Evolutionary conservation across 2,888 invertebrate genomes (phyloP).

Genomic region (Xestia xanthographa): DNA sequence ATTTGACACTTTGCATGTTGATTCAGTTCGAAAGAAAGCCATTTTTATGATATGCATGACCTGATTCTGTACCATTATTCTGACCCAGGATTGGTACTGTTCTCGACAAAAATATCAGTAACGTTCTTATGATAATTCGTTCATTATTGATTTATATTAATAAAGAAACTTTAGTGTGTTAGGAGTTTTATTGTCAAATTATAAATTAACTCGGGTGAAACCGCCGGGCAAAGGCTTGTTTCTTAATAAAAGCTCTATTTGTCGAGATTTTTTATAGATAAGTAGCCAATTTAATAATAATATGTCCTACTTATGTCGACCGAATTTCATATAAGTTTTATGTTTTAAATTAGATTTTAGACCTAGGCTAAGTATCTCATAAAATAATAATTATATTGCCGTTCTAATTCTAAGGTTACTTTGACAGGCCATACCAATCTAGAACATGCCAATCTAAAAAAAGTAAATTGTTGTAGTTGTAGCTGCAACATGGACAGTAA

Average conservation of each 20-base stretch:
- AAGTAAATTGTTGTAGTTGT: conserved; percentile 19
- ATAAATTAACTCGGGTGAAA: no score
- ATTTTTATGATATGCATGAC: not conserved
- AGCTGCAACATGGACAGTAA: not conserved
- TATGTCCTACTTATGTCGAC: conserved; percentile 7
- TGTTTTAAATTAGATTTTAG: conserved; percentile 27
- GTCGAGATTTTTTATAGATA: not conserved
- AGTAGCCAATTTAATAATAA: not conserved
- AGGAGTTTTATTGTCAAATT: no score
- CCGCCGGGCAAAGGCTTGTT: not conserved
- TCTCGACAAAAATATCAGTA: no score
- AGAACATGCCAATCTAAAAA: conserved; percentile 2
- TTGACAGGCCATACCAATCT: not conserved
- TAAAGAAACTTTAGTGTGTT: no score
- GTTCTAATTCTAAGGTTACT: conserved; percentile 29
- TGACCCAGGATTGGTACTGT: not conserved
- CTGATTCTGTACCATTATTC: not conserved
- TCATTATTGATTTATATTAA: no score
- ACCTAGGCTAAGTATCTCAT: conserved; percentile 3
- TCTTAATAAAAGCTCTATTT: not conserved
- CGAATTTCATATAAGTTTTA: not conserved
- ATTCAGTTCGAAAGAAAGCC: not conserved
- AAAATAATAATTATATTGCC: conserved; percentile 38
- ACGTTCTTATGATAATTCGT: no score
- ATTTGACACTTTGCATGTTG: not conserved